Evolutionary conservation across 2,888 invertebrate genomes (phyloP).

Genomic region (Acleris emargana): DNA sequence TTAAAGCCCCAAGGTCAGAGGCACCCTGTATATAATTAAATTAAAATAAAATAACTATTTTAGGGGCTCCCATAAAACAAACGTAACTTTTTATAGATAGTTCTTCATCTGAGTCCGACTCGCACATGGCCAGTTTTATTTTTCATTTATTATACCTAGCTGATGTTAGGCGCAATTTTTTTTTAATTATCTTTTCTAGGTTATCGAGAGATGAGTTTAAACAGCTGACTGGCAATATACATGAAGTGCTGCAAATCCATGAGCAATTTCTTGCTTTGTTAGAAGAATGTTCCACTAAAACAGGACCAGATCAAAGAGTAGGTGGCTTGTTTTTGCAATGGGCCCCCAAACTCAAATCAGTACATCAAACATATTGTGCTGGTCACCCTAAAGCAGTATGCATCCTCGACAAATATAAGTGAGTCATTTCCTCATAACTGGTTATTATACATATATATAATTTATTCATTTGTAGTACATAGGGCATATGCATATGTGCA

Average conservation of each 20-base stretch:
- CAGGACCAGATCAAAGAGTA: conserved; percentile 90
- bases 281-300: conserved; percentile 90
- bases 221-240: conserved; percentile 94
- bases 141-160: no score
- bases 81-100: no score
- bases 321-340: conserved; percentile 95
- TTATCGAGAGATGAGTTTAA: conserved; percentile 93
- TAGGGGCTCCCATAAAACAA: no score
- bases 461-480: background rate
- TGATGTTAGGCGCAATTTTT: background rate
- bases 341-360: conserved; percentile 91
- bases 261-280: conserved; percentile 90
- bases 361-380: conserved; percentile 95
- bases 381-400: conserved; percentile 97
- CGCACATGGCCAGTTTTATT: no score
- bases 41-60: no score
- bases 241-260: conserved; percentile 93
- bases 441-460: conserved; percentile 1
- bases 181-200: conserved; percentile 75
- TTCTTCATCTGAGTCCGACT: no score
- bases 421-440: conserved; percentile 53
- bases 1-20: no score
- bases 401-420: conserved; percentile 96
- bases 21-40: no score
- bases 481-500: no score